Evolutionary conservation across 2,797 vertebrate genomes (phyloP).

Genomic region (Diplodus puntazzo): DNA sequence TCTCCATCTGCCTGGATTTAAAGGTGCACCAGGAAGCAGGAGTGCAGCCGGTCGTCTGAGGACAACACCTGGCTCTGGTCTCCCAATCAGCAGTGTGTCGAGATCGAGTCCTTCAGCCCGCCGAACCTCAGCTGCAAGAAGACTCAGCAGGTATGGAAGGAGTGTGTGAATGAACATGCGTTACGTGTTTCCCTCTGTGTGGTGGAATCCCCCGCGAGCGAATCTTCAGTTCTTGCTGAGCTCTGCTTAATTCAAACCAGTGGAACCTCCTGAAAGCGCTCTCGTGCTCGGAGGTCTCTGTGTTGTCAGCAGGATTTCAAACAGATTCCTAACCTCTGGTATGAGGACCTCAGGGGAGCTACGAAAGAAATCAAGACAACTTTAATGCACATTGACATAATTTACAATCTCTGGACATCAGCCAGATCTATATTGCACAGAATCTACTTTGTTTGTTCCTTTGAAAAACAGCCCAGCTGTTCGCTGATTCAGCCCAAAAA

Average conservation of each 20-base stretch:
- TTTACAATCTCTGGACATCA: background rate
- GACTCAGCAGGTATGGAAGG: slow-evolving; percentile 67
- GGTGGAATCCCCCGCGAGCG: slow-evolving; percentile 22
- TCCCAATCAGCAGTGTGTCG: slow-evolving; percentile 87
- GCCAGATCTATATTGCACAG: background rate
- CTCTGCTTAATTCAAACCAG: slow-evolving; percentile 33
- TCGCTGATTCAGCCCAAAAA: slow-evolving; percentile 30
- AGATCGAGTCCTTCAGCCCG: slow-evolving; percentile 86
- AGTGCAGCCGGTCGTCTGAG: slow-evolving; percentile 85
- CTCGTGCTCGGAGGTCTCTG: background rate
- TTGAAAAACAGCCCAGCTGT: slow-evolving; percentile 12
- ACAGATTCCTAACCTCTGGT: slow-evolving; percentile 26
- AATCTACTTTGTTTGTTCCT: slow-evolving; percentile 10
- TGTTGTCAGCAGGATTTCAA: slow-evolving; percentile 49
- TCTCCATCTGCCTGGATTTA: slow-evolving; percentile 10
- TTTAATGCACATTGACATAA: slow-evolving; percentile 8
- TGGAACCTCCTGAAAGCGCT: slow-evolving; percentile 28
- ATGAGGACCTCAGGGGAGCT: background rate
- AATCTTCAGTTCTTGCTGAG: slow-evolving; percentile 39
- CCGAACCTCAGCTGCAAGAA: slow-evolving; percentile 91
- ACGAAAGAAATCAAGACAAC: background rate
- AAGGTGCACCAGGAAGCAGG: slow-evolving; percentile 92
- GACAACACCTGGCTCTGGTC: slow-evolving; percentile 95
- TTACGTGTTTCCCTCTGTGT: background rate
- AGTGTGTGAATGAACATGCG: slow-evolving; percentile 12